Evolutionary conservation across 2,797 vertebrate species (phyloP), one percentile per base, ranked within the genome.

Genomic region (Babyrousa celebensis): DNA sequence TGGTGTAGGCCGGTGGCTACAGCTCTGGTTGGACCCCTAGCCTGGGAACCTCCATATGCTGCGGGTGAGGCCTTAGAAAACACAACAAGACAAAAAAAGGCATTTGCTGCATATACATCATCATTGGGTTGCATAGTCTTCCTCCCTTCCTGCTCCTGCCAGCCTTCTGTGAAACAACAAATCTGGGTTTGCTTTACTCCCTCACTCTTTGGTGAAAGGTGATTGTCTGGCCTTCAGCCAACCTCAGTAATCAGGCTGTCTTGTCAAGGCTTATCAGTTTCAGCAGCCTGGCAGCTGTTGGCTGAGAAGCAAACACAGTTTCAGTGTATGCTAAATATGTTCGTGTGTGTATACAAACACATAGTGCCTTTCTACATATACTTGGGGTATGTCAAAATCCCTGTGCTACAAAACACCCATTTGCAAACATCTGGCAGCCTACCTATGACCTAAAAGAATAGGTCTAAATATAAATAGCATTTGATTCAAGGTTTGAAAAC

Each of bases 241-340:
- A 94, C 43, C 60, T 63, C 52, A 65, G 74, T 60, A 94, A 93
- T 89, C 54, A 68, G 52, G 85, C 60, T 60, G 84, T 68, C 72
- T 93, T 62, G 63, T 95, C n/a, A 23, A n/a, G 48, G 68, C 72
- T 95, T 97, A 97, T 97, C 95, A 93, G 85, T 85, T 92, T 96
- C 67, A 89, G 77, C 70, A 84, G 83, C 58, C 65, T 62, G 68
- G 85, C 89, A 84, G 89, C 63, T 95, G 85, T 70, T 85, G 88
- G 25, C 74, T 88, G 72, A 96, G 83, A 84, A 96, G 83, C 71
- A 88, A 97, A 97, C 56, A 77, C 12, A 96, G 58, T 36, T 96
- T 68, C 27, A 89, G 72, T 88, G 67, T 67, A 56, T 95, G 75
- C 58, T 80, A 89, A 94, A 86, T 89, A 85, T 70, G 58, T 43